phyloP scores from a whole-genome alignment of 1,140 invertebrate species.

The Cecropterus lyciades region DNA sequence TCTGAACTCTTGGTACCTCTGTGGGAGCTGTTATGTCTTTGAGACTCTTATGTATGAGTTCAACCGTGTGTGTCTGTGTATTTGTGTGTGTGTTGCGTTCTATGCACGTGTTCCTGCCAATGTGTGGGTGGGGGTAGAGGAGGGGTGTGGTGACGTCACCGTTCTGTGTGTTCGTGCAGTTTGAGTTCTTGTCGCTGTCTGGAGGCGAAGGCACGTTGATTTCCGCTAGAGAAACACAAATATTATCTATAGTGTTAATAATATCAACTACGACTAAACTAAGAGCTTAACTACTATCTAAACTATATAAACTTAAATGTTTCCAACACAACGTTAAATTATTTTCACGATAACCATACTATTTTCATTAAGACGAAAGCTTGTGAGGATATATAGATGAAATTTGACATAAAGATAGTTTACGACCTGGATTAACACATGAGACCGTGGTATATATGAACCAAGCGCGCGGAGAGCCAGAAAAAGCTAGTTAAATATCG shows the following conservation, averaged over 20 bases:
- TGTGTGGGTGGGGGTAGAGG: conserved; percentile 89
- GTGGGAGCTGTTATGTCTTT: conserved; percentile 84
- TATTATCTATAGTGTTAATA: background rate
- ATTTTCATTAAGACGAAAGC: too few relatives aligned
- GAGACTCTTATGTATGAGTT: conserved; percentile 89
- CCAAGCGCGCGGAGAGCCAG: too few relatives aligned
- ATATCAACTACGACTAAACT: too few relatives aligned
- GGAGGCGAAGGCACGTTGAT: conserved; percentile 39
- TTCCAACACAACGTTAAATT: too few relatives aligned
- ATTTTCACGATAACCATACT: too few relatives aligned
- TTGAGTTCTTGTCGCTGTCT: conserved; percentile 68
- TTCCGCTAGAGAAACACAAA: conserved; percentile 41
- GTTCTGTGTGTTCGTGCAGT: conserved; percentile 52
- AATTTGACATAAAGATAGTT: too few relatives aligned
- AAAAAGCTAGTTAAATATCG: too few relatives aligned
- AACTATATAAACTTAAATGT: too few relatives aligned
- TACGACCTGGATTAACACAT: too few relatives aligned
- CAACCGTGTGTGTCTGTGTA: conserved; percentile 84
- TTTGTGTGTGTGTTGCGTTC: conserved; percentile 92
- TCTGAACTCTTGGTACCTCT: conserved; percentile 51
- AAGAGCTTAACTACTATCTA: too few relatives aligned
- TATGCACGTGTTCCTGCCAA: conserved; percentile 95
- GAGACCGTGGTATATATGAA: too few relatives aligned
- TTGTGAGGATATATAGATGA: too few relatives aligned
- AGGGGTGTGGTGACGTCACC: conserved; percentile 71